Conservation (phyloP, 1,140 invertebrate genomes). For the Melanaphis sacchari region DNA sequence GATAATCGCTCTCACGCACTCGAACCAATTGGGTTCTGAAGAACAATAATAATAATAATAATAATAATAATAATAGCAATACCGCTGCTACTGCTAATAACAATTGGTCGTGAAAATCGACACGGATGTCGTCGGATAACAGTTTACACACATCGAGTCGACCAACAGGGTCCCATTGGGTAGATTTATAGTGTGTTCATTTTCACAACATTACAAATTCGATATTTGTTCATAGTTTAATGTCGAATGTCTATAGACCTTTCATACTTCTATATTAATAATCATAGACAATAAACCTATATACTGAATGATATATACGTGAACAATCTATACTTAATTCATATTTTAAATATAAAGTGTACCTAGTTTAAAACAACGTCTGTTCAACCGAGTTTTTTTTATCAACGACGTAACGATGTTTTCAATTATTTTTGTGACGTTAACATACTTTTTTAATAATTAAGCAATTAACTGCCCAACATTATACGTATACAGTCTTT, state of each 20-base stretch:
- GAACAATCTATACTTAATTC: too few relatives aligned
- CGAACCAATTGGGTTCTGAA: constrained; percentile 50
- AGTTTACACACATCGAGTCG: not conserved
- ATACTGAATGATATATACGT: too few relatives aligned
- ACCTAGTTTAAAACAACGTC: too few relatives aligned
- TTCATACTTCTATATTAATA: not conserved
- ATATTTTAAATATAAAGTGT: too few relatives aligned
- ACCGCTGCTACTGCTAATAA: not conserved
- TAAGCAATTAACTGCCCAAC: too few relatives aligned
- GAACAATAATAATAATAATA: constrained; percentile 31
- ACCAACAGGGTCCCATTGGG: not conserved
- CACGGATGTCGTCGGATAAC: not conserved
- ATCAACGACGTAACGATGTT: too few relatives aligned
- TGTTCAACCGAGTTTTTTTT: too few relatives aligned
- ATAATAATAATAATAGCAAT: not conserved
- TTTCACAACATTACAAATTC: not conserved
- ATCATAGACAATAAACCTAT: not conserved
- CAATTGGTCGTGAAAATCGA: constrained; percentile 33
- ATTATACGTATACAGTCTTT: too few relatives aligned
- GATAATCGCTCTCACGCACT: constrained; percentile 54
- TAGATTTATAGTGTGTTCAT: not conserved
- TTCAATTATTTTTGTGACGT: too few relatives aligned
- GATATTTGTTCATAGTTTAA: not conserved
- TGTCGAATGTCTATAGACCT: not conserved
- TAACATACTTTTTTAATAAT: too few relatives aligned